Evolutionary conservation across 2,797 vertebrate genomes (phyloP), one percentile per base, ranked within the genome.

Genomic region (Darevskia mixta): DNA sequence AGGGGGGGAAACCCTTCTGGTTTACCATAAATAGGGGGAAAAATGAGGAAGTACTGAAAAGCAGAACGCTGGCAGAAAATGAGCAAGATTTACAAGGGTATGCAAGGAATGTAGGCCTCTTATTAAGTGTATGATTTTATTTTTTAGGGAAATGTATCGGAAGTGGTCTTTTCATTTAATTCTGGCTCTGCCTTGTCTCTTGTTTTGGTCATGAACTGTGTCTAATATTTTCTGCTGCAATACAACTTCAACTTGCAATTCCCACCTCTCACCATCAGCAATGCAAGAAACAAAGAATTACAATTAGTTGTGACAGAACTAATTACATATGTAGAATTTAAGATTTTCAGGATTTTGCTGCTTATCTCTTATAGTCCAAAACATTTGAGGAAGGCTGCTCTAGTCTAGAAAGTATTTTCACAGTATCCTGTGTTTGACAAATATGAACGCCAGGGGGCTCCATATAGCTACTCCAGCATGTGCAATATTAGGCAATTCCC

Each of bases 1-100:
- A 15, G 41, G 49, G 49, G 49, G 49, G 49, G 69, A n/a, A 64
- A 86, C 89, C 32, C 86, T 75, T 75, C 4, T 85, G 1, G 7
- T 3, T 69, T 43, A 69, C 84, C 82, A 84, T 91, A 86, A 83
- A 93, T 88, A 75, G 82, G n/a, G n/a, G n/a, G 41, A 93, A 55
- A 55, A 90, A 93, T 93, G 94, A 90, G 93, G 92, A 95, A 88
- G 81, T 79, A 83, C 32, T 71, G 25, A 64, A 88, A 32, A 11
- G 69, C 86, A 82, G 55, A 82, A 25, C 55, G 23, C 11, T 55
- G 15, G 11, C 13, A 27, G 17, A 41, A 67, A 82, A 79, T 3
- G 23, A 88, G 27, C 32, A 71, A 23, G 23, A 7, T 83, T 45
- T 78, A 5, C 43, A 83, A 32, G 83, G 43, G 18, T 58, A 83